Base-by-base conservation (phyloP, 2,797 vertebrate genomes). In the Perodicticus potto region DNA sequence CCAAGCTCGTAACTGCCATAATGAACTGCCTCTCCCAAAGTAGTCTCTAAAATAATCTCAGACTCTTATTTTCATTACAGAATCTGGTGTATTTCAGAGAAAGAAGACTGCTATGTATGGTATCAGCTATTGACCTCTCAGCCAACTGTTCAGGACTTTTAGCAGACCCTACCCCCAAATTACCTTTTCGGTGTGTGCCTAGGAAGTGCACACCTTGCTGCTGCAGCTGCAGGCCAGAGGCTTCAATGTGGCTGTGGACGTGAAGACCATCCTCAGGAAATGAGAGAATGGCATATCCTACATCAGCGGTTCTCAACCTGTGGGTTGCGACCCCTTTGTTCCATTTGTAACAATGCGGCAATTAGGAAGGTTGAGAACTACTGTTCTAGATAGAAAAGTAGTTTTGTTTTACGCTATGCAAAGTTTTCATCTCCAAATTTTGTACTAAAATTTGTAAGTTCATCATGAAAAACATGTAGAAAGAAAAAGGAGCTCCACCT, bases 351-450 rank as follows among this genome's bases (percentile, higher is more conserved):
- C 14, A 12, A 49, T 14, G 4, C 0, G 49, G 49, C 49, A 53
- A 53, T 53, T 53, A 53, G 49, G 49, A 53, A 53, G 49, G 14
- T 53, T 53, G 49, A 53, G 49, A 53, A 53, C 14, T 14, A 53
- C 14, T 16, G 49, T 43, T 49, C 32, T 87, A 61, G 57, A 27
- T 32, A 27, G 45, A 83, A 43, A 77, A 25, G 23, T 20, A 25
- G n/a, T 37, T 85, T 27, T 29, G 49, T 69, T 65, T 34, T 53
- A 45, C 13, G 5, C 19, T 29, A 13, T 78, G 53, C 29, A 72
- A 89, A 78, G 5, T 7, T 65, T 87, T 94, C 91, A 25, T 85
- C 45, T 89, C 61, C 22, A 83, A 57, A 69, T 86, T 45, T 49
- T 34, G 5, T 25, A 76, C 40, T 37, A 86, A 94, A 23, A 80